A percentile compares a stretch with the other conserved stretches of the same genome.
Conservation (phyloP, 2,113 vertebrate genomes). For the Camelus bactrianus region DNA sequence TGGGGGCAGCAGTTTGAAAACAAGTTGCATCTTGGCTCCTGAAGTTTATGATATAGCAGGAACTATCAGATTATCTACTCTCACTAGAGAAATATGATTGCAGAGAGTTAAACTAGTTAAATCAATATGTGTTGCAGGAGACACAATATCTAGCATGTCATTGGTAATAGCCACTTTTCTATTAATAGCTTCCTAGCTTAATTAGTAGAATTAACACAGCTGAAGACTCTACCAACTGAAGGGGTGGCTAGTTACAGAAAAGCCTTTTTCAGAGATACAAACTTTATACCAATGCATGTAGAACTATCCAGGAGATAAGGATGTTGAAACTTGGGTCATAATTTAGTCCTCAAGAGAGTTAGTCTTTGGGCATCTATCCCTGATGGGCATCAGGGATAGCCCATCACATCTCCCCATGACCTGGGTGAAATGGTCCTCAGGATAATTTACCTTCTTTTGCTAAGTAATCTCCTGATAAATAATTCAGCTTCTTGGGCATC, state of each 20-base stretch:
- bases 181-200: conserved; percentile 19
- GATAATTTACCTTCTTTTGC: conserved; percentile 67
- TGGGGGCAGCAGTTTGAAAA: conserved; percentile 13
- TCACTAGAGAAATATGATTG: not conserved
- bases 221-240: not conserved
- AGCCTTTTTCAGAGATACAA: not conserved
- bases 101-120: conserved; percentile 22
- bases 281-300: not conserved
- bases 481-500: conserved; percentile 68
- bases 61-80: not conserved
- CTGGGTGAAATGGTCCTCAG: conserved; percentile 43
- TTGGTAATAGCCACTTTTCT: conserved; percentile 32
- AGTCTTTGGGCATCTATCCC: not conserved
- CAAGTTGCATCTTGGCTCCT: conserved; percentile 3
- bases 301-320: not conserved
- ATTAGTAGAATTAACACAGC: conserved; percentile 20
- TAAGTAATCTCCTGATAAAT: conserved; percentile 73
- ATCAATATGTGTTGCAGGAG: conserved; percentile 7
- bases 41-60: conserved; percentile 9
- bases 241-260: not conserved
- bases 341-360: conserved; percentile 26
- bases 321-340: not conserved
- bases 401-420: not conserved
- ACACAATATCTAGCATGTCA: conserved; percentile 18
- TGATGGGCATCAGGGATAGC: not conserved